Percentiles rank a stretch among this genome's conserved stretches.
phyloP scores from a whole-genome alignment of 2,888 invertebrate genomes.

The Girardia tigrina region DNA sequence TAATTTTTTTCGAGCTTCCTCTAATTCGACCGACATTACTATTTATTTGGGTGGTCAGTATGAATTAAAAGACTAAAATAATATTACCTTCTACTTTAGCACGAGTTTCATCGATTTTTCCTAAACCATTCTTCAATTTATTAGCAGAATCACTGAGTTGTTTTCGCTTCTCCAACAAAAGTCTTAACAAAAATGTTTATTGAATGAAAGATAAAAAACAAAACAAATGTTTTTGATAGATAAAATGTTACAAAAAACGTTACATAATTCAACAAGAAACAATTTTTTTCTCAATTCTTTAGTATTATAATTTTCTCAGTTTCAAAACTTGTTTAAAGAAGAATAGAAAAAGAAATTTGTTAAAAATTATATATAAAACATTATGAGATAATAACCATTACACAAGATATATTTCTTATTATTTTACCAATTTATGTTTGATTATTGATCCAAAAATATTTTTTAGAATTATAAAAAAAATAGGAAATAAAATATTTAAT shows the following conservation, averaged over 20 bases:
- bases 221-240: not conserved
- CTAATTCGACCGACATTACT: slow-evolving; percentile 69
- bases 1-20: slow-evolving; percentile 59
- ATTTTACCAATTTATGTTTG: too few relatives aligned
- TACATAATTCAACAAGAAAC: not conserved
- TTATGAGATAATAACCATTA: too few relatives aligned
- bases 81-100: slow-evolving; percentile 58
- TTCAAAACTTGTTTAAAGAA: not conserved
- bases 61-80: not conserved
- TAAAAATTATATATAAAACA: too few relatives aligned
- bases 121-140: slow-evolving; percentile 65
- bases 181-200: too few relatives aligned
- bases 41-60: not conserved
- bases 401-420: too few relatives aligned
- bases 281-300: too few relatives aligned
- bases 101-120: slow-evolving; percentile 72
- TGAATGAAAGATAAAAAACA: too few relatives aligned
- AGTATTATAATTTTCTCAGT: not conserved
- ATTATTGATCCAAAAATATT: too few relatives aligned
- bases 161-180: slow-evolving; percentile 61
- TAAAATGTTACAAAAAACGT: not conserved
- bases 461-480: too few relatives aligned
- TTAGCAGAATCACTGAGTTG: slow-evolving; percentile 63
- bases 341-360: too few relatives aligned
- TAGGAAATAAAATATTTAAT: too few relatives aligned